phyloP scores from a whole-genome alignment of 2,797 vertebrate species.

The Gymnocypris eckloni region DNA sequence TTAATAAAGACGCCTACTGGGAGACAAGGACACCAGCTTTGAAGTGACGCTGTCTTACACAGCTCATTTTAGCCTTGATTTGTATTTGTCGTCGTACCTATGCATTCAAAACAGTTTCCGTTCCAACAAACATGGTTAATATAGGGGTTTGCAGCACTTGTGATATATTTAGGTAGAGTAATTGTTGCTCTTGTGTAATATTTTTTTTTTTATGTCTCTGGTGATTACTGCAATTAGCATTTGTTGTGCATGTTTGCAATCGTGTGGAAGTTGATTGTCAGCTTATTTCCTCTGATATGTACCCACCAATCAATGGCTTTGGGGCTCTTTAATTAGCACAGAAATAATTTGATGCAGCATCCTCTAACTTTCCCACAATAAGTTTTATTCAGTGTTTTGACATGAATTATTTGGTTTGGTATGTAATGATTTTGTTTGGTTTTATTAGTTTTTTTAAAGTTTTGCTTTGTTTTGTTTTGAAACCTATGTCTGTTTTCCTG shows the following conservation, averaged over 20 bases:
- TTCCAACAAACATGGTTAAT: conserved; percentile 5
- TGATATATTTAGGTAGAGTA: conserved; percentile 6
- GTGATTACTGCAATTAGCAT: conserved; percentile 33
- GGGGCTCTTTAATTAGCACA: neutral
- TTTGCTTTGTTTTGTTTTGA: neutral
- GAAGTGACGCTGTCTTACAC: conserved; percentile 32
- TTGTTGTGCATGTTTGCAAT: neutral
- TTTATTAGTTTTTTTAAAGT: neutral
- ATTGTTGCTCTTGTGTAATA: conserved; percentile 7
- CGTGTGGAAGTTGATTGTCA: conserved; percentile 13
- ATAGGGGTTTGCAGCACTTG: conserved; percentile 17
- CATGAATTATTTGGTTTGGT: neutral
- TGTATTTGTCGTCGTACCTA: conserved; percentile 32
- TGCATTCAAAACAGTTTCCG: conserved; percentile 2
- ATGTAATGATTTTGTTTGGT: neutral
- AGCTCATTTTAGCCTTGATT: conserved; percentile 31
- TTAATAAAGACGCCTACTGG: conserved; percentile 31
- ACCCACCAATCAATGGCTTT: neutral
- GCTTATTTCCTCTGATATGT: conserved; percentile 23
- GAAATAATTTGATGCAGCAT: neutral
- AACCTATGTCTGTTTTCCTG: neutral
- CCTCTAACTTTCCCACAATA: neutral
- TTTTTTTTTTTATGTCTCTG: neutral
- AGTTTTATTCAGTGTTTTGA: neutral
- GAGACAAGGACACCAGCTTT: conserved; percentile 38